Percentiles rank a stretch among this genome's conserved stretches.
These are phyloP conservation scores for Typhlichthys subterraneus DNA, from an alignment of 2,797 vertebrate species.

Conservation along the genomic window DNA sequence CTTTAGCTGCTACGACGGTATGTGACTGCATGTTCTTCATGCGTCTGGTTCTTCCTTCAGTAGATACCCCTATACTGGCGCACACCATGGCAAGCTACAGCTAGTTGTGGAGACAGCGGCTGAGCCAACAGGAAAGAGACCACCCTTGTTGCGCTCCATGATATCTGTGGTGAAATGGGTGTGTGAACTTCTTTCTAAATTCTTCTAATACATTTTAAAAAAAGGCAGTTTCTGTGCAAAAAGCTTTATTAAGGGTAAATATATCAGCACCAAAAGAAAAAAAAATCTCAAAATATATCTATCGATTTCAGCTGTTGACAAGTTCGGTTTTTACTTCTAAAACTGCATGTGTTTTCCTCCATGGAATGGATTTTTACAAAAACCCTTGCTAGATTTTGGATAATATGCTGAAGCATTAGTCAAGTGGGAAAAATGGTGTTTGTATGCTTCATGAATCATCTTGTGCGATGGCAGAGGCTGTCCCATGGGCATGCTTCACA, in stretches of 20 bases:
- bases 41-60: constrained; percentile 28
- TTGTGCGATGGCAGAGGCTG: constrained; percentile 58
- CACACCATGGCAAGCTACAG: not conserved
- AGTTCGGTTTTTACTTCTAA: constrained; percentile 21
- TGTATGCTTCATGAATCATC: constrained; percentile 53
- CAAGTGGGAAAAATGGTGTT: constrained; percentile 60
- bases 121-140: not conserved
- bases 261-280: not conserved
- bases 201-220: too few relatives aligned
- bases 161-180: constrained; percentile 1
- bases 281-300: constrained; percentile 1
- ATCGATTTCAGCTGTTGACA: constrained; percentile 12
- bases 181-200: not conserved
- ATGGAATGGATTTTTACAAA: constrained; percentile 29
- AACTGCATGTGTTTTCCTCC: constrained; percentile 37
- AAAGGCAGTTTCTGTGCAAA: too few relatives aligned
- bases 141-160: not conserved
- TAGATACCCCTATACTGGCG: constrained; percentile 10
- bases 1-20: constrained; percentile 29
- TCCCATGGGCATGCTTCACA: constrained; percentile 40
- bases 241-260: too few relatives aligned
- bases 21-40: constrained; percentile 18
- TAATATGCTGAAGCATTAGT: constrained; percentile 40
- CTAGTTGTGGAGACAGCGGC: not conserved
- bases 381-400: constrained; percentile 24